These are phyloP conservation scores for Hephaestus fuliginosus DNA, from an alignment of 2,797 vertebrate species.

Conservation along the genomic window DNA sequence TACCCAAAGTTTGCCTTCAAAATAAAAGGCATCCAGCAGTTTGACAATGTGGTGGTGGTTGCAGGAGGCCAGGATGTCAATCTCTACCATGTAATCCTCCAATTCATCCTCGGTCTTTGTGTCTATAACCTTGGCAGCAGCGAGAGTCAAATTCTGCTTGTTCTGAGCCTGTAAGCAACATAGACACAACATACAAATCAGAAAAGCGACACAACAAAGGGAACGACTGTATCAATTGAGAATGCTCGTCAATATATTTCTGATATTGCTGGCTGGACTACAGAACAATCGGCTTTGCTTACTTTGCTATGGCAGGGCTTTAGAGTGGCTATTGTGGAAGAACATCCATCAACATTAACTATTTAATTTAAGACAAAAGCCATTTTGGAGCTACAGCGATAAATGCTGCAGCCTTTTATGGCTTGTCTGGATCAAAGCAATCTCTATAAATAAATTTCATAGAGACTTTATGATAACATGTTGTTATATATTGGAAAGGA, in stretches of 20 bases:
- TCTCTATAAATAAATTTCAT: slow-evolving; percentile 23
- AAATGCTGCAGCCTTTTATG: slow-evolving; percentile 12
- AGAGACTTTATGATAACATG: slow-evolving; percentile 2
- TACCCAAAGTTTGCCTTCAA: slow-evolving; percentile 98
- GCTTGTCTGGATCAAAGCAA: slow-evolving; percentile 16
- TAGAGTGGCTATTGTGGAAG: not conserved
- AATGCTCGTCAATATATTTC: slow-evolving; percentile 10
- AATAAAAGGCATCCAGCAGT: slow-evolving; percentile 98
- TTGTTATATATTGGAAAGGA: not conserved
- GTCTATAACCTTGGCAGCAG: slow-evolving; percentile 99
- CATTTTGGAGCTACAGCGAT: slow-evolving; percentile 8
- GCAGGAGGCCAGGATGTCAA: slow-evolving; percentile 98
- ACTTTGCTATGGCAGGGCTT: not conserved
- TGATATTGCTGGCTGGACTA: not conserved
- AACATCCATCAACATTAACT: slow-evolving; percentile 32
- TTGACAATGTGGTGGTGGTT: slow-evolving; percentile 97
- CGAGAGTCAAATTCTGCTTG: slow-evolving; percentile 94
- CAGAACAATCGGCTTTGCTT: slow-evolving; percentile 8
- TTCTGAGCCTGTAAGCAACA: slow-evolving; percentile 92
- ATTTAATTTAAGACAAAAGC: slow-evolving; percentile 37
- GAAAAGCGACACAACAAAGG: not conserved
- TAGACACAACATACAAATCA: not conserved
- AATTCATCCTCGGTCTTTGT: slow-evolving; percentile 99
- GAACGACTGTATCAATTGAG: not conserved
- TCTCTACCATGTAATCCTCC: slow-evolving; percentile 99